These are phyloP conservation scores for Sebastes dallii DNA, from an alignment of 2,797 vertebrate species.

Conservation along the genomic window DNA sequence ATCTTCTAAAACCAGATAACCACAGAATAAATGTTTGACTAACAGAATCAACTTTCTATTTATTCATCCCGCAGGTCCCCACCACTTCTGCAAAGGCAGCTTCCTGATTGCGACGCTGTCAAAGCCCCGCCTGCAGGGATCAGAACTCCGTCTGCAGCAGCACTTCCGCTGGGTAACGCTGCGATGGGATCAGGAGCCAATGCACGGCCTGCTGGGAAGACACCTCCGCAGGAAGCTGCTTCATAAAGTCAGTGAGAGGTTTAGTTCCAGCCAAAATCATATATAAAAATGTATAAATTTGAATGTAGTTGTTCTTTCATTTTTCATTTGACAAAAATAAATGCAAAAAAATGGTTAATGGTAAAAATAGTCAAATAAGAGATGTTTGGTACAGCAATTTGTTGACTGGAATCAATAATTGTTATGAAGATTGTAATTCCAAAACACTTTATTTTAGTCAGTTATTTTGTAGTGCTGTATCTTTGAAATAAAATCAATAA, in stretches of 20 bases:
- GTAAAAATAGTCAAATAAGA: too few species aligned
- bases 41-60: rapidly evolving
- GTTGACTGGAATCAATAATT: too few species aligned
- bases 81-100: slow-evolving; percentile 88
- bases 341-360: not conserved
- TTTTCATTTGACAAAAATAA: not conserved
- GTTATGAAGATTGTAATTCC: not conserved
- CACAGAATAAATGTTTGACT: too few species aligned
- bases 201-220: slow-evolving; percentile 88
- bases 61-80: slow-evolving; percentile 73
- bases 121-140: slow-evolving; percentile 90
- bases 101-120: slow-evolving; percentile 91
- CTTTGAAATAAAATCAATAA: too few species aligned
- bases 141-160: slow-evolving; percentile 92
- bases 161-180: slow-evolving; percentile 97
- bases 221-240: slow-evolving; percentile 89
- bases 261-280: not conserved
- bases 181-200: slow-evolving; percentile 93
- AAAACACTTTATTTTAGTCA: too few species aligned
- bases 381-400: too few species aligned
- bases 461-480: too few species aligned
- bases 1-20: not conserved
- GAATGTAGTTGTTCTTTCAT: rapidly evolving
- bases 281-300: too few species aligned
- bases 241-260: slow-evolving; percentile 83